Conservation (phyloP, 2,888 invertebrate genomes). For the Metellina segmentata region DNA sequence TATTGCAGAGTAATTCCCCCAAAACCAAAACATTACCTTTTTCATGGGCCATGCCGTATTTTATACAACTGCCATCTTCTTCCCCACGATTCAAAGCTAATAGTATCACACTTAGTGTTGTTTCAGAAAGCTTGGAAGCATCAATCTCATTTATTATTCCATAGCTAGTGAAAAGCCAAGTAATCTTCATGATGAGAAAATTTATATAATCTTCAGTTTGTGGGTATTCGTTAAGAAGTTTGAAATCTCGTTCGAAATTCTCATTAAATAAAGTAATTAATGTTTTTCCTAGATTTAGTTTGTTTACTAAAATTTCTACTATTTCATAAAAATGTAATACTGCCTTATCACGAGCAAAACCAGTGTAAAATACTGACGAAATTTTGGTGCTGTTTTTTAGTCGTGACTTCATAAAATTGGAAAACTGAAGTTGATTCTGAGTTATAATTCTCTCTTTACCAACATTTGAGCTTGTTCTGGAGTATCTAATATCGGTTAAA, state of each 20-base stretch:
- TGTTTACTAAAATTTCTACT: constrained; percentile 32
- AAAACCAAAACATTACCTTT: constrained; percentile 56
- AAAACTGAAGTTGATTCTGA: constrained; percentile 39
- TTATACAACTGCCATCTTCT: constrained; percentile 23
- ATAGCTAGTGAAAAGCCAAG: constrained; percentile 45
- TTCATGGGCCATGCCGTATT: constrained; percentile 52
- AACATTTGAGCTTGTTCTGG: not conserved
- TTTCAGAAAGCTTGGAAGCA: constrained; percentile 22
- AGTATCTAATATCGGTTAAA: not conserved
- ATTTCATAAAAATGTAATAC: constrained; percentile 39
- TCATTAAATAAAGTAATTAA: constrained; percentile 11
- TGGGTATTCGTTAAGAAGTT: constrained; percentile 36
- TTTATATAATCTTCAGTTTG: constrained; percentile 57
- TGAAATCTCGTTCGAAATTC: constrained; percentile 42
- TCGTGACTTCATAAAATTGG: not conserved
- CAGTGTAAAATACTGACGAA: constrained; percentile 51
- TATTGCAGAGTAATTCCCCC: constrained; percentile 51
- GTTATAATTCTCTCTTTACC: not conserved
- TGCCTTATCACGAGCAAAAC: constrained; percentile 34
- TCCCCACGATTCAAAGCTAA: not conserved
- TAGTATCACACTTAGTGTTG: constrained; percentile 28
- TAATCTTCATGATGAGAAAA: constrained; percentile 44
- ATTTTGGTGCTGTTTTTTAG: constrained; percentile 29
- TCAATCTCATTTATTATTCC: constrained; percentile 51
- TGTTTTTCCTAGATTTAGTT: constrained; percentile 20